Base-by-base conservation (phyloP, 2,888 invertebrate genomes). In the Acronicta leporina region DNA sequence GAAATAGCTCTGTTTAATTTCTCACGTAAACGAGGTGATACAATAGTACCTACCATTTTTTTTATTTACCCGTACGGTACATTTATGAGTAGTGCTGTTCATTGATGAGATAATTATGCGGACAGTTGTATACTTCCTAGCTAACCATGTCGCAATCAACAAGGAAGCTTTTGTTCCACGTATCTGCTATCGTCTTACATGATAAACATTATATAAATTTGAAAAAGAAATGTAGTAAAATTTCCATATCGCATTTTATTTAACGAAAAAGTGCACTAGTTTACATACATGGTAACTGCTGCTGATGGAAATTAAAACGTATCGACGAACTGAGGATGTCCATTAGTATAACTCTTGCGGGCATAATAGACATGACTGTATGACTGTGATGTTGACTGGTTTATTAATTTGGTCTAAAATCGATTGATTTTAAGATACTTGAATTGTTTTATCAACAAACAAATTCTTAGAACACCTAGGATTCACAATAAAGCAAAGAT, bases 21-120 rank as follows among this genome's bases (percentile, higher is more conserved):
- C 81, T 53, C 77, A 79, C 20, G 20, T 20, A 20, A 2, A 20
- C 77, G 71, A 8, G n/a, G 51, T 60, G 40, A 75, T 75, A 65
- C 59, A 60, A 56, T 63, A 48, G n/a, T n/a, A n/a, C n/a, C 38
- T 35, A 64, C 48, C 45, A 54, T 16, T 61, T 52, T 55, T 67
- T 49, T n/a, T 53, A n/a, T 75, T 59, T 49, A 74, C 55, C 69
- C 35, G 55, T 45, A 70, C 53, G 54, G 35, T 65, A 58, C 62
- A 52, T 38, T 20, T 44, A 49, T 44, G 43, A 27, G 55, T 60
- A 58, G 56, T 56, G 49, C 46, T 64, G 58, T 69, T 73, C 63
- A 73, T 78, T 75, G 65, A 78, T 60, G 59, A 60, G 45, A 55
- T n/a, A 53, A 75, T 78, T 78, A 78, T 62, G 51, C 45, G 63